phyloP scores from a whole-genome alignment of 2,797 vertebrate species.

The Euphonia xanthogaster region DNA sequence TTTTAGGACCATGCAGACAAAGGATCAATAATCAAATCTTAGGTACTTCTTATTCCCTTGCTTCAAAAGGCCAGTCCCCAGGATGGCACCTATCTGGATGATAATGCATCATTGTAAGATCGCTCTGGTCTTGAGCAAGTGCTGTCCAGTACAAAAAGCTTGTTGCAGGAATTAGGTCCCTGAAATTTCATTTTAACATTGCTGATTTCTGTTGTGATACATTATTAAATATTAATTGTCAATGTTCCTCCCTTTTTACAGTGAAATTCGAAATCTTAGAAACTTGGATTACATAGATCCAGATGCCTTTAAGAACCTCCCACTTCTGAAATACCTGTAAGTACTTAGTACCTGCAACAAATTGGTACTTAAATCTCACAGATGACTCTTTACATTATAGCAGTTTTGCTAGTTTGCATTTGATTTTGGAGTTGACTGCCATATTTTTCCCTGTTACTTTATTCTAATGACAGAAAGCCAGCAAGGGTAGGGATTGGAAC shows the following conservation, averaged over 20 bases:
- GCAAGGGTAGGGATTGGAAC: not conserved
- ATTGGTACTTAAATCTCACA: not conserved
- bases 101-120: not conserved
- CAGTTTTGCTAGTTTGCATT: not conserved
- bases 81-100: not conserved
- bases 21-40: not conserved
- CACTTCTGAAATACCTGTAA: slow-evolving; percentile 92
- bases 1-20: not conserved
- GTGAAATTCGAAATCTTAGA: slow-evolving; percentile 92
- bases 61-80: not conserved
- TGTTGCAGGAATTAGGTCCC: not conserved
- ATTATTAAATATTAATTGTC: not conserved
- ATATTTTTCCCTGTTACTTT: not conserved
- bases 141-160: not conserved
- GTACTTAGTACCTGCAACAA: slow-evolving; percentile 78
- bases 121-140: not conserved
- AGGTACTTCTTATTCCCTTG: not conserved
- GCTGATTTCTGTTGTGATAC: not conserved
- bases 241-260: slow-evolving; percentile 58
- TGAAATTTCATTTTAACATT: not conserved
- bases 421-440: not conserved
- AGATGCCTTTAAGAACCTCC: slow-evolving; percentile 88
- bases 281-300: slow-evolving; percentile 84
- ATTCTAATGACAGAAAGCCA: not conserved
- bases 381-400: not conserved